phyloP scores from a whole-genome alignment of 1,140 invertebrate genomes.

The Sminthurinus signatus region DNA sequence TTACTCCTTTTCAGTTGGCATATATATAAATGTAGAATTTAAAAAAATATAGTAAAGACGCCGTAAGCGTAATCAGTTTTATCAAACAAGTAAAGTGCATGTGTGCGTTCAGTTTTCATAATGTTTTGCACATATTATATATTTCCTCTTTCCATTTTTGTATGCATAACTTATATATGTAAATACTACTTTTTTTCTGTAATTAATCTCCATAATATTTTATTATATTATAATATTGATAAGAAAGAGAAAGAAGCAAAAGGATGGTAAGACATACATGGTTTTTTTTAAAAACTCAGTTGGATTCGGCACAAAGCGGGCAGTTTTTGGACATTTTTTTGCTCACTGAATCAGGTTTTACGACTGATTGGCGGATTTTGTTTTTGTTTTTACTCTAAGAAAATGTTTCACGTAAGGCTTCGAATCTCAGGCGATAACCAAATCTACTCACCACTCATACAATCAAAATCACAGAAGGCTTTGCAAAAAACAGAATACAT shows the following conservation, averaged over 20 bases:
- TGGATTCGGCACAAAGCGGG: constrained; percentile 25
- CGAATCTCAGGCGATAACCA: constrained; percentile 21
- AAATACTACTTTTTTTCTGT: too few species aligned
- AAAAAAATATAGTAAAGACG: too few species aligned
- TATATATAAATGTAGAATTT: too few species aligned
- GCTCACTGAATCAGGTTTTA: neutral
- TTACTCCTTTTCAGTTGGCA: too few species aligned
- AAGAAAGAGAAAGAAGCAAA: constrained; percentile 22
- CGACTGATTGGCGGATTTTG: constrained; percentile 9
- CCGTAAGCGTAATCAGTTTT: too few species aligned
- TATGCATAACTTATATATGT: too few species aligned
- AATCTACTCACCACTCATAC: constrained; percentile 30
- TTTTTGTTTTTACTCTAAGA: constrained; percentile 15
- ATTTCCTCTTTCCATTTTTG: too few species aligned
- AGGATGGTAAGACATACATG: constrained; percentile 27
- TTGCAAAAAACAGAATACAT: constrained; percentile 1
- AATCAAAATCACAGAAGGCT: constrained; percentile 24
- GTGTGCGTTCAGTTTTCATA: too few species aligned
- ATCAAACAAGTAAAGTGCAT: too few species aligned
- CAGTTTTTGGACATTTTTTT: constrained; percentile 4
- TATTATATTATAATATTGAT: too few species aligned
- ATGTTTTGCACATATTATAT: too few species aligned
- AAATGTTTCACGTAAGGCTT: constrained; percentile 20
- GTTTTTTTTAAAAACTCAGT: constrained; percentile 20
- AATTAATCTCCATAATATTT: too few species aligned